Base-by-base conservation (phyloP, 2,888 invertebrate genomes). In the Plemyria rubiginata region DNA sequence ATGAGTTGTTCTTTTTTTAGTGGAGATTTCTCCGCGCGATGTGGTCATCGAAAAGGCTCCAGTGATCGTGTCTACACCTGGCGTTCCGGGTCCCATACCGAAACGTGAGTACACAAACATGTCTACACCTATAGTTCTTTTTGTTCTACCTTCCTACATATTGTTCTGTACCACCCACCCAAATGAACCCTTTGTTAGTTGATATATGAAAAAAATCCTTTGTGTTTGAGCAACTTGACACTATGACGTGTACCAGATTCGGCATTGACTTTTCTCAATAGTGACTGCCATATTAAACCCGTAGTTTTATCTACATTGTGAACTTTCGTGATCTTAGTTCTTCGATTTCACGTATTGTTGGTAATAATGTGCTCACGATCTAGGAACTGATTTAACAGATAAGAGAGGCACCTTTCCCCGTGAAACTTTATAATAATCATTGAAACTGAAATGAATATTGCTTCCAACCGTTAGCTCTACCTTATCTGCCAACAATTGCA, bases 21-120 rank as follows among this genome's bases (percentile, higher is more conserved):
- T 79, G 78, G 86, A 83, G 71, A 66, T 80, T 75, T 75, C 80
- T 62, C 60, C 75, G 71, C 67, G 54, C 75, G 84, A 87, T 68
- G 79, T 78, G 73, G 74, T 82, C 66, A 68, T 77, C 62, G 73
- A 76, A 58, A 86, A 85, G 70, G 86, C 87, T 62, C 84, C 86
- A 45, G 72, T 85, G 69, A 79, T 70, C 68, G 73, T 84, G 38
- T 77, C 80, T 48, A 74, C 79, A 60, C 72, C 79, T 28, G 73
- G 70, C 58, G 68, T 72, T 63, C 72, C 72, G 66, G 81, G 81
- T 68, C 82, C 84, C 15, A 72, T 82, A 57, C 74, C 77, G 72
- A 88, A 85, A 87, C 86, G 90, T 90, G 75, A 87, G 90, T 88
- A 77, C 46, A 56, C 57, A 57, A 16, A 62, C 38, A 45, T 45